Conservation (phyloP, 2,797 vertebrate genomes). For the Scomberomorus guttatus region DNA sequence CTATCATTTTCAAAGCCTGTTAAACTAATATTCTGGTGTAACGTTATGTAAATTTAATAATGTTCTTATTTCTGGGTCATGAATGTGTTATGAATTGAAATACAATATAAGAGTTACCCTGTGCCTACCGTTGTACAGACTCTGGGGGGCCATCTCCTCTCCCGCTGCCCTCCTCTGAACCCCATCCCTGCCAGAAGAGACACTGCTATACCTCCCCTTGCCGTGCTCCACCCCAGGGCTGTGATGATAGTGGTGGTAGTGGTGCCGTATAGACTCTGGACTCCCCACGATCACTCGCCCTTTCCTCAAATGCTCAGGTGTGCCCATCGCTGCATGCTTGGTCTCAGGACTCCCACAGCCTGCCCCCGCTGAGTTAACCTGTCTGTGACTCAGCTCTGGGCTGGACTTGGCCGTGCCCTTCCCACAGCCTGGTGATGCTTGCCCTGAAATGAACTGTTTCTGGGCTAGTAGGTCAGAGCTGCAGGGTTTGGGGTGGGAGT, state of each 20-base stretch:
- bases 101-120: conserved; percentile 57
- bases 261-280: conserved; percentile 91
- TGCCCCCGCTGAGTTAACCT: conserved; percentile 35
- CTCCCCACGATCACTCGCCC: conserved; percentile 90
- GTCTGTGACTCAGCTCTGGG: conserved; percentile 92
- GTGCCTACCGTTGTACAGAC: conserved; percentile 95
- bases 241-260: conserved; percentile 82
- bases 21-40: background rate
- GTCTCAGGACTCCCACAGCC: conserved; percentile 86
- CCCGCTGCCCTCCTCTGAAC: conserved; percentile 88
- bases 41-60: background rate
- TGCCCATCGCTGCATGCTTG: conserved; percentile 87
- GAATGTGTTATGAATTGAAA: conserved; percentile 24
- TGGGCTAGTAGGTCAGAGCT: conserved; percentile 85
- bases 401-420: conserved; percentile 76
- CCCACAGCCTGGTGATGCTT: conserved; percentile 71
- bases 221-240: conserved; percentile 87
- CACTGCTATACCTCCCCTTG: conserved; percentile 89
- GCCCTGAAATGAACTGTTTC: conserved; percentile 87
- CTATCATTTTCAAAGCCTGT: background rate
- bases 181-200: conserved; percentile 87
- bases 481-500: conserved; percentile 85
- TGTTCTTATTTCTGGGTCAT: background rate
- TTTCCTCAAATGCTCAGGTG: conserved; percentile 92
- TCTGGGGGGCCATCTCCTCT: conserved; percentile 90